A percentile compares a stretch with the other conserved stretches of the same genome.
Conservation (phyloP, 2,888 invertebrate genomes). For the Elmis aenea region DNA sequence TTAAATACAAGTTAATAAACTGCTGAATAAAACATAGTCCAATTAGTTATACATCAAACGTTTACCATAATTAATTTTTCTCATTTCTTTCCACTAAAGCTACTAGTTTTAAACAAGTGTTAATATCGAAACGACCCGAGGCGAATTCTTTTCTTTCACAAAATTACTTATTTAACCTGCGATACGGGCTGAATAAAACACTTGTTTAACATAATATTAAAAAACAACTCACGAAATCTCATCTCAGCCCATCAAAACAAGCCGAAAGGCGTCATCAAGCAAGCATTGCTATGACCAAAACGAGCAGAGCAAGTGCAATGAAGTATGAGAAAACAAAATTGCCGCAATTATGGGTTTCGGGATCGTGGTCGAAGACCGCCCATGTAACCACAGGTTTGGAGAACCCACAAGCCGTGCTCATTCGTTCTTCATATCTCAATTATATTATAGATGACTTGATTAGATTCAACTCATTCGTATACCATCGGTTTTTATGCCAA, state of each 20-base stretch:
- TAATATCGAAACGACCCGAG: constrained; percentile 17
- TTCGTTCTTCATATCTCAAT: constrained; percentile 43
- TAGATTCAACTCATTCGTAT: constrained; percentile 12
- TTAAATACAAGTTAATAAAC: too few relatives aligned
- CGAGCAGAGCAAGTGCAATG: constrained; percentile 38
- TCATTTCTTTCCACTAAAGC: too few relatives aligned
- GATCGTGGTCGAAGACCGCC: constrained; percentile 43
- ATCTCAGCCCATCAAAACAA: constrained; percentile 30
- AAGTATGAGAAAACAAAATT: constrained; percentile 45
- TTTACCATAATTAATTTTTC: too few relatives aligned
- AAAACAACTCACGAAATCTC: constrained; percentile 33
- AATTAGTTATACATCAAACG: too few relatives aligned
- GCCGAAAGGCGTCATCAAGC: constrained; percentile 37
- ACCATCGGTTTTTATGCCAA: constrained; percentile 8
- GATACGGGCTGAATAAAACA: too few relatives aligned
- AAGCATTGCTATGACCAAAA: constrained; percentile 31
- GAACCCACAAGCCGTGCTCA: constrained; percentile 32
- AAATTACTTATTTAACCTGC: constrained; percentile 25
- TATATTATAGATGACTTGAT: constrained; percentile 26
- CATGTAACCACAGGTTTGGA: constrained; percentile 43
- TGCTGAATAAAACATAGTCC: too few relatives aligned
- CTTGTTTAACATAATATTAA: too few relatives aligned
- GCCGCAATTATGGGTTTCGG: constrained; percentile 45
- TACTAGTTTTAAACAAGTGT: constrained; percentile 24
- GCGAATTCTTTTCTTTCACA: constrained; percentile 13